phyloP scores from a whole-genome alignment of 2,113 vertebrate genomes.

The Hippocampus abdominalis region DNA sequence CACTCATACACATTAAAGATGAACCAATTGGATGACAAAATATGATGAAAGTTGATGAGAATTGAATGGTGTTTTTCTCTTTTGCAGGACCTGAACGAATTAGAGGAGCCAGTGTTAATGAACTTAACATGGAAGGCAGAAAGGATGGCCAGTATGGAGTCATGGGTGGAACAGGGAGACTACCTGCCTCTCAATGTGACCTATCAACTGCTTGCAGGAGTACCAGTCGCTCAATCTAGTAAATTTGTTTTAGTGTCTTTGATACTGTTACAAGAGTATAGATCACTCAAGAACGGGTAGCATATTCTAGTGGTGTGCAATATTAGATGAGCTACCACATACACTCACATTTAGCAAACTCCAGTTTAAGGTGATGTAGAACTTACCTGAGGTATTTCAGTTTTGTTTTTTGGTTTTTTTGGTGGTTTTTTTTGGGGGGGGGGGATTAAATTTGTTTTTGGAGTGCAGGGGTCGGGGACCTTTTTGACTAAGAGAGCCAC shows the following conservation, averaged over 20 bases:
- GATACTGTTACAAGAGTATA: neutral
- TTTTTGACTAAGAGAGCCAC: no score
- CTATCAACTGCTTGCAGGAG: conserved; percentile 56
- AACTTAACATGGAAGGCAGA: conserved; percentile 13
- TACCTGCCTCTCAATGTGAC: conserved; percentile 55
- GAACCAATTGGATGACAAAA: neutral
- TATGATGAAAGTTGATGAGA: neutral
- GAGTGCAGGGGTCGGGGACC: no score
- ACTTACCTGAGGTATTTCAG: no score
- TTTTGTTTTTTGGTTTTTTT: neutral
- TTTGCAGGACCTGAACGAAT: conserved; percentile 10
- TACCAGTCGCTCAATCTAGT: conserved; percentile 42
- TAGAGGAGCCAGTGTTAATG: neutral
- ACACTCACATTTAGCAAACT: no score
- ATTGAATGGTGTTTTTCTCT: neutral
- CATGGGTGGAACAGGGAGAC: conserved; percentile 46
- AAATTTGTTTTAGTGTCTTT: conserved; percentile 13
- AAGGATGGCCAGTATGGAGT: conserved; percentile 18
- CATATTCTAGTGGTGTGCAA: neutral
- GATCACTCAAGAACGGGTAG: neutral
- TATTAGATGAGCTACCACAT: neutral
- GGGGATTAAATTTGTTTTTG: no score
- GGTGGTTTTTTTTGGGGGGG: no score
- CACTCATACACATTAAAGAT: neutral
- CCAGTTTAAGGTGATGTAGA: no score